A percentile compares a stretch with the other conserved stretches of the same genome.
Conservation (phyloP, 2,797 vertebrate species). For the Phoeniculus purpureus region DNA sequence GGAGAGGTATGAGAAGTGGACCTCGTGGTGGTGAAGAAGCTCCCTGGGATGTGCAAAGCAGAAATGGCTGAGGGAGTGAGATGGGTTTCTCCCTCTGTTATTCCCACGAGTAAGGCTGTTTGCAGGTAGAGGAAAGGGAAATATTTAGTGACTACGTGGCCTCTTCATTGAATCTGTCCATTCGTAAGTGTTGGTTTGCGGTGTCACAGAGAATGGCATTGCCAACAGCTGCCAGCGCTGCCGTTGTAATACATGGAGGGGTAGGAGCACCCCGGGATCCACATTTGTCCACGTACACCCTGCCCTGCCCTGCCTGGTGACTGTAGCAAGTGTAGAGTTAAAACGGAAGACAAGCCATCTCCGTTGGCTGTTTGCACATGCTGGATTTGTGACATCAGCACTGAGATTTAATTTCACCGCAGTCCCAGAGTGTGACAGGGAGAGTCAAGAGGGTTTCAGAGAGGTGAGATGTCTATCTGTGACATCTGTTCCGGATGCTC, state of each 20-base stretch:
- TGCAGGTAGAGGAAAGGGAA: not conserved
- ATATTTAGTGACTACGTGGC: accelerated
- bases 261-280: not conserved
- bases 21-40: not conserved
- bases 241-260: not conserved
- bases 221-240: not conserved
- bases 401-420: not conserved
- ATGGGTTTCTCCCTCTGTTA: not conserved
- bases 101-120: not conserved
- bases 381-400: not conserved
- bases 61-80: not conserved
- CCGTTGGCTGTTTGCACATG: not conserved
- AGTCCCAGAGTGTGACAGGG: not conserved
- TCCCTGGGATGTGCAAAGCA: not conserved
- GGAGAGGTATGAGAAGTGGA: not conserved
- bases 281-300: not conserved
- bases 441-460: not conserved
- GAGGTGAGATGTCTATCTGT: not conserved
- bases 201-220: not conserved
- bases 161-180: not conserved
- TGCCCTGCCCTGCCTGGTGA: not conserved
- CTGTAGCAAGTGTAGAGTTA: not conserved
- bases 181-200: not conserved
- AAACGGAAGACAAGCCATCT: not conserved
- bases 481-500: conserved; percentile 1